Conservation (phyloP, 2,113 vertebrate species). For the Gorilla gorilla region DNA sequence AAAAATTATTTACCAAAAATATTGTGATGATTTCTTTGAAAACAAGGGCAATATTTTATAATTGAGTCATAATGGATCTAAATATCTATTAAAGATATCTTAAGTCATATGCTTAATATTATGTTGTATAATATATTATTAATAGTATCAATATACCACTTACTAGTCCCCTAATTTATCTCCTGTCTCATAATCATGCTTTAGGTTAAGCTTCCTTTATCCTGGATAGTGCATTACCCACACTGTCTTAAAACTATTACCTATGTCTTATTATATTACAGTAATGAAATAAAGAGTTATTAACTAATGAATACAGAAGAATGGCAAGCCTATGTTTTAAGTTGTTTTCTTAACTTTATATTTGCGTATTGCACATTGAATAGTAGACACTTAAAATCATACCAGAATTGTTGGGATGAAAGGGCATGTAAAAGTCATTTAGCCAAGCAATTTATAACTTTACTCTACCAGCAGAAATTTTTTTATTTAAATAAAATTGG, state of each 20-base stretch:
- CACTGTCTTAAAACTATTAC: not conserved
- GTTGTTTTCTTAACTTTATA: not conserved
- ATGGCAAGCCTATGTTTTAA: not conserved
- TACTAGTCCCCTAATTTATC: not conserved
- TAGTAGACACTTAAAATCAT: not conserved
- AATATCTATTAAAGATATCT: conserved; percentile 3
- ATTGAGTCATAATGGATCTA: not conserved
- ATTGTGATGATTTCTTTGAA: not conserved
- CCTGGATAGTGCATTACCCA: not conserved
- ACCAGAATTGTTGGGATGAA: not conserved
- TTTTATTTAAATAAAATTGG: not conserved
- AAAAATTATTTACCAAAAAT: conserved; percentile 49
- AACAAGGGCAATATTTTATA: not conserved
- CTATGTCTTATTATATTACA: not conserved
- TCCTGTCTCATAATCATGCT: not conserved
- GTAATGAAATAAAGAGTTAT: not conserved
- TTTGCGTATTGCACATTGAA: not conserved
- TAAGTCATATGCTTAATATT: not conserved
- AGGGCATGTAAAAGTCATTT: conserved; percentile 38
- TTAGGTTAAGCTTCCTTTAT: not conserved
- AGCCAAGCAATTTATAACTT: not conserved
- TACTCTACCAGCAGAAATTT: not conserved
- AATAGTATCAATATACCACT: not conserved
- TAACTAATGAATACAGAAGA: not conserved
- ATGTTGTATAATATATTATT: not conserved